Evolutionary conservation across 2,888 invertebrate species (phyloP), one percentile per base, ranked within the genome.

Genomic region (Andricus quercusramuli): DNA sequence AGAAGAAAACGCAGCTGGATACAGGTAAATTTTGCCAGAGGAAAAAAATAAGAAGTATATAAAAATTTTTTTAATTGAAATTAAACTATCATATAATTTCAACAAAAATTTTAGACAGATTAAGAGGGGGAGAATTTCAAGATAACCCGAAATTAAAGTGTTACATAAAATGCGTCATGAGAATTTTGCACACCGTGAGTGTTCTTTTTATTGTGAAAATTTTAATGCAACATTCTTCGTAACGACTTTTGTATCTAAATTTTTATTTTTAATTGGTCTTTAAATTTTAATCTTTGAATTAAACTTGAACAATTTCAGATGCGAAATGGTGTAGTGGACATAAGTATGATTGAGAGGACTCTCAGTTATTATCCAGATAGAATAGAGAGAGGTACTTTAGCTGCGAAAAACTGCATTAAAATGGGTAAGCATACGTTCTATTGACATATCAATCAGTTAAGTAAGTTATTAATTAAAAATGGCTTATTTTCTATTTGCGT

Each of bases 151-250:
- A 82, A 11, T 83, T 91, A 2, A 86, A 94, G 90, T 95, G 95
- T 81, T 95, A 94, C 84, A 91, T 94, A 68, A 93, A 93, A 79
- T 95, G 95, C 82, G 83, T 94, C 17, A 86, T 95, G 86, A 93
- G 93, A 85, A 93, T 93, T 22, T 62, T 62, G 13, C 62, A 13
- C 1, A 25, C 62, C 9, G 22, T 62, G 62, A 62, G 62, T 62
- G 13, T 62, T 62, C 22, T 37, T 8, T 62, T 11, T 22, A 62
- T 25, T 62, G 13, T 22, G 22, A 62, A 11, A 3, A 25, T 62
- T 62, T 62, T 62, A 62, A 2, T 22, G 1, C 11, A n/a, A 20
- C 2, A 9, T n/a, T 20, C n/a, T 51, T 37, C 0, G 37, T 37
- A 1, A 8, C 37, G 9, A 37, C 37, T 37, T 37, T 9, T 37